These are phyloP conservation scores for Mallateleia sp. DNA, from an alignment of 2,888 invertebrate genomes.

Conservation along the genomic window DNA sequence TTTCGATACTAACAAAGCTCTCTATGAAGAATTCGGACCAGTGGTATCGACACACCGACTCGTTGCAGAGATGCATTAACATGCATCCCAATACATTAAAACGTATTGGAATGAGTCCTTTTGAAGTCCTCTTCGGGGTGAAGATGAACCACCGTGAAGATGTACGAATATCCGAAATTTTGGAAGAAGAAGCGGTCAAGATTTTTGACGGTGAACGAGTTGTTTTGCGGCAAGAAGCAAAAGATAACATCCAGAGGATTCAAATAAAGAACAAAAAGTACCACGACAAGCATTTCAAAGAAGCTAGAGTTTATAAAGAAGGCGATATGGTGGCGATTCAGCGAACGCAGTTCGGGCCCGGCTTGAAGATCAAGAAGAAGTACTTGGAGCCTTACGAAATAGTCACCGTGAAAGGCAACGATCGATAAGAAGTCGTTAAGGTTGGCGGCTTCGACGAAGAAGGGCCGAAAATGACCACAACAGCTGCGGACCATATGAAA, in stretches of 20 bases:
- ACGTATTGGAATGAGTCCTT: slow-evolving; percentile 11
- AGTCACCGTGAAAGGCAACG: slow-evolving; percentile 50
- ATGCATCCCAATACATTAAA: no score
- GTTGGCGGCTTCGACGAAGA: slow-evolving; percentile 41
- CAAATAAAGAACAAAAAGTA: slow-evolving; percentile 36
- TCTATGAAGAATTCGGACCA: neutral
- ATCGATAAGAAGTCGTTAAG: slow-evolving; percentile 75
- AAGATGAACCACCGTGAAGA: neutral
- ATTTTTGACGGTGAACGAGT: neutral
- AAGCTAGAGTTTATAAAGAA: slow-evolving; percentile 74
- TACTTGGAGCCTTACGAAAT: slow-evolving; percentile 78
- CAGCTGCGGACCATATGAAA: slow-evolving; percentile 76
- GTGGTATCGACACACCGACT: slow-evolving; percentile 5
- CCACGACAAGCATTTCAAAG: slow-evolving; percentile 72
- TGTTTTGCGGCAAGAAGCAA: slow-evolving; percentile 38
- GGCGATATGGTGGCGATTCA: slow-evolving; percentile 74
- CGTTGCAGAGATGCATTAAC: neutral
- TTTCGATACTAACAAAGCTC: slow-evolving; percentile 8
- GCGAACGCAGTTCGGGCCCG: slow-evolving; percentile 75
- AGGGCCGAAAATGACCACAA: slow-evolving; percentile 66
- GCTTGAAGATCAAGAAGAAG: slow-evolving; percentile 72
- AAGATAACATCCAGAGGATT: neutral
- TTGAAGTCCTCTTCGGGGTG: neutral
- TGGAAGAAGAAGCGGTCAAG: neutral
- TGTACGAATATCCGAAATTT: neutral